Conservation (phyloP, 2,797 vertebrate genomes). For the Aratinga solstitialis region DNA sequence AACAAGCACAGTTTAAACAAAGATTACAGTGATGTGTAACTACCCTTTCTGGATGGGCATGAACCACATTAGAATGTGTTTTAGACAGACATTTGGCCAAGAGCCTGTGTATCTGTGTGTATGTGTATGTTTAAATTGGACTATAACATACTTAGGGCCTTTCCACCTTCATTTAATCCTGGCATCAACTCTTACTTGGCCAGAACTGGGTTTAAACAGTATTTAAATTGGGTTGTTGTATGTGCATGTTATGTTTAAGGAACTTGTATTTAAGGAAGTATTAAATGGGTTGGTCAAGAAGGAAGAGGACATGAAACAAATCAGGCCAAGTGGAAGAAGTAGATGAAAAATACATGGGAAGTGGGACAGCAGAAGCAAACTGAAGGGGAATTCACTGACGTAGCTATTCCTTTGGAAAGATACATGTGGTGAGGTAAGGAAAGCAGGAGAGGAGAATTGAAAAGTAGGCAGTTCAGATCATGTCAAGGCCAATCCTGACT, state of each 20-base stretch:
- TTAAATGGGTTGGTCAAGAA: not conserved
- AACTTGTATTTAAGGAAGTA: not conserved
- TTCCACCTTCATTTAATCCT: not conserved
- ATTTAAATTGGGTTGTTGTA: not conserved
- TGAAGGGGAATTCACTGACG: not conserved
- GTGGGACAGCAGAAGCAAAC: not conserved
- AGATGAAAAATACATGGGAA: not conserved
- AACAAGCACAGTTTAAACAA: not conserved
- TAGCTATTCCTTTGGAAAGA: not conserved
- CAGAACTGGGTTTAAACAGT: not conserved
- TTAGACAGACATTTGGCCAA: not conserved
- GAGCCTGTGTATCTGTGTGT: not conserved
- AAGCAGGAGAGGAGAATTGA: not conserved
- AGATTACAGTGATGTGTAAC: not conserved
- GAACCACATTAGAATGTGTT: not conserved
- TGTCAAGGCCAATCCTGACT: slow-evolving; percentile 30
- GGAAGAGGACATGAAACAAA: not conserved
- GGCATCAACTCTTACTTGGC: not conserved
- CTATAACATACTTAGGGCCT: not conserved
- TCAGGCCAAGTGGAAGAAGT: not conserved
- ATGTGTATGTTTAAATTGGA: not conserved
- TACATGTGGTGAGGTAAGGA: not conserved
- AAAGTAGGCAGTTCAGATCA: not conserved
- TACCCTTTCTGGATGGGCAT: not conserved
- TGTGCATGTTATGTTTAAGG: not conserved